Evolutionary conservation across 2,113 vertebrate species (phyloP).

Genomic region (Lagopus leucura): DNA sequence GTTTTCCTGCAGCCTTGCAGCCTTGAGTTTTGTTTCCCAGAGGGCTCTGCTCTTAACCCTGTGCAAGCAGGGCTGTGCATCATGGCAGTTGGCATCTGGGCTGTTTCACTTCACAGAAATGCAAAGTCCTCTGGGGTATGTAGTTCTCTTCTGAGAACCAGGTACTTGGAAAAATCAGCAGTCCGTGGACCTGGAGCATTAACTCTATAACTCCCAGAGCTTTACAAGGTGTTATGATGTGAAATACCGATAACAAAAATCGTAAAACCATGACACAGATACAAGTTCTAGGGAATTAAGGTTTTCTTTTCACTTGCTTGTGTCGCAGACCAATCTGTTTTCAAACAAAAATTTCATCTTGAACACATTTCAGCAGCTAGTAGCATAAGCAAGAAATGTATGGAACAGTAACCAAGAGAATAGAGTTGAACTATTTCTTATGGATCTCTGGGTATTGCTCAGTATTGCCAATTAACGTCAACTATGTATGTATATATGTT

Average conservation of each 20-base stretch:
- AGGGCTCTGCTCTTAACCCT: not conserved
- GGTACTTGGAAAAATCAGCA: too few species aligned
- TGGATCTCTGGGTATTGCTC: not conserved
- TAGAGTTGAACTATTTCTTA: not conserved
- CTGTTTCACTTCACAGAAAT: not conserved
- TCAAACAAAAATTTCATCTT: not conserved
- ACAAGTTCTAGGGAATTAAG: not conserved
- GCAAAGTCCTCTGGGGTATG: too few species aligned
- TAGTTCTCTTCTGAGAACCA: too few species aligned
- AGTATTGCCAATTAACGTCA: not conserved
- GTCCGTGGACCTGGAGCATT: too few species aligned
- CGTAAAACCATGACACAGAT: too few species aligned
- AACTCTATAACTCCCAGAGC: too few species aligned
- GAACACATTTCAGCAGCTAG: rapidly evolving
- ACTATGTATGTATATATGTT: not conserved
- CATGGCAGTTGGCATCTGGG: not conserved
- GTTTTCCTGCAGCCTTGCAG: not conserved
- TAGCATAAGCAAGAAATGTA: not conserved
- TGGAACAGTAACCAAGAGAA: not conserved
- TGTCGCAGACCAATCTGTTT: not conserved
- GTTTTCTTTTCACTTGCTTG: not conserved
- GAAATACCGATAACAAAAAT: too few species aligned
- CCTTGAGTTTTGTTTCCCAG: not conserved
- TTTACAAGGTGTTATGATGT: too few species aligned
- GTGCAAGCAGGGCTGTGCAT: not conserved